These are phyloP conservation scores for Nerophis lumbriciformis DNA, from an alignment of 2,113 vertebrate species.

Conservation along the genomic window DNA sequence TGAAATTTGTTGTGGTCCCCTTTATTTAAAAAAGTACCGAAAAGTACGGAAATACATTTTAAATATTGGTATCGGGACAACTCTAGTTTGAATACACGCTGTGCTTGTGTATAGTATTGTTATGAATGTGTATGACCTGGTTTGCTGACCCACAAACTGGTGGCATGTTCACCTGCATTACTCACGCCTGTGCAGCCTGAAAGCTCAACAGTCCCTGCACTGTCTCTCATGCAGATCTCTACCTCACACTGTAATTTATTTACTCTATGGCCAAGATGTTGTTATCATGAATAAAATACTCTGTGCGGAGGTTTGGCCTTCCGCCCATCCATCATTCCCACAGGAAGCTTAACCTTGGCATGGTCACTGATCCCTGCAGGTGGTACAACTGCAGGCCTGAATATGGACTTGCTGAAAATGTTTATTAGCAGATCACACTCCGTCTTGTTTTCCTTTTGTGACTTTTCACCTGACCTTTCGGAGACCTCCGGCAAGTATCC, in stretches of 20 bases:
- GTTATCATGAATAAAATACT: not conserved
- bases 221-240: constrained; percentile 15
- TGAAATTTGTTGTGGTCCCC: no score
- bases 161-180: constrained; percentile 34
- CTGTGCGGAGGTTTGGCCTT: not conserved
- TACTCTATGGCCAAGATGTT: not conserved
- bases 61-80: no score
- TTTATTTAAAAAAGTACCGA: no score
- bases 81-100: not conserved
- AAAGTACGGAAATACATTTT: no score
- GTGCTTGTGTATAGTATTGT: not conserved
- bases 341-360: not conserved
- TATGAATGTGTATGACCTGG: constrained; percentile 15
- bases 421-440: not conserved
- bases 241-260: constrained; percentile 19
- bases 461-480: constrained; percentile 19
- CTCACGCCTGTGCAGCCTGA: constrained; percentile 22
- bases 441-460: not conserved
- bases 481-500: constrained; percentile 8
- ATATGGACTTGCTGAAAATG: not conserved
- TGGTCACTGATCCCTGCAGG: not conserved
- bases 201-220: constrained; percentile 12
- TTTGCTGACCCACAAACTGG: constrained; percentile 44
- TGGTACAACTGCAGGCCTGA: not conserved
- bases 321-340: not conserved